These are phyloP conservation scores for Drosophila serrata DNA, from an alignment of 1,140 invertebrate species.

Conservation along the genomic window DNA sequence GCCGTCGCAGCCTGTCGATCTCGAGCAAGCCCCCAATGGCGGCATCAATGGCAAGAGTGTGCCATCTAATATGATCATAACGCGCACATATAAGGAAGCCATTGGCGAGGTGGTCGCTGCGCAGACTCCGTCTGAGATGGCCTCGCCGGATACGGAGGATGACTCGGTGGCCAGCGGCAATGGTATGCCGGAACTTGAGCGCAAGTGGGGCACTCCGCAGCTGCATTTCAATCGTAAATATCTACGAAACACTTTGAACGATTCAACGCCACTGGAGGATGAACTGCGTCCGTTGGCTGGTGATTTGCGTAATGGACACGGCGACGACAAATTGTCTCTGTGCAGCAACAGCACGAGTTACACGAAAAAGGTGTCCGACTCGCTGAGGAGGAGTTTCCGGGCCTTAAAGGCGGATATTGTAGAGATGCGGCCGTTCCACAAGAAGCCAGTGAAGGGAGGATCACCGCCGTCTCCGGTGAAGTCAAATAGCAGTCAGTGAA, in stretches of 20 bases:
- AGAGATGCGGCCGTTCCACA: slow-evolving; percentile 70
- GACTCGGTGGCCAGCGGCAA: slow-evolving; percentile 9
- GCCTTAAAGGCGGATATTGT: slow-evolving; percentile 66
- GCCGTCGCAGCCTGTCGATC: slow-evolving; percentile 49
- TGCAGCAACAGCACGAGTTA: slow-evolving; percentile 78
- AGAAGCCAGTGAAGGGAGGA: slow-evolving; percentile 35
- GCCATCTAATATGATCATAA: slow-evolving; percentile 73
- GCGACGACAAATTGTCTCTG: slow-evolving; percentile 74
- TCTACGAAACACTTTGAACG: slow-evolving; percentile 55
- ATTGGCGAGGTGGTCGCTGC: slow-evolving; percentile 37
- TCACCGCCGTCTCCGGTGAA: slow-evolving; percentile 1
- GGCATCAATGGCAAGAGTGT: slow-evolving; percentile 76
- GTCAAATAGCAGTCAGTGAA: slow-evolving; percentile 19
- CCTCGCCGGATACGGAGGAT: slow-evolving; percentile 41
- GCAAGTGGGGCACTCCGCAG: slow-evolving; percentile 82
- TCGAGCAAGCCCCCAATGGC: slow-evolving; percentile 52
- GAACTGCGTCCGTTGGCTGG: slow-evolving; percentile 53
- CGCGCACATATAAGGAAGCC: slow-evolving; percentile 73
- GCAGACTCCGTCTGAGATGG: not conserved
- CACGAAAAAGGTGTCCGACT: slow-evolving; percentile 71
- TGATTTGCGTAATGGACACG: slow-evolving; percentile 18
- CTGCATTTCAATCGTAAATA: slow-evolving; percentile 83
- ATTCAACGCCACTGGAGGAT: slow-evolving; percentile 47
- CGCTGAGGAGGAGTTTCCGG: slow-evolving; percentile 73
- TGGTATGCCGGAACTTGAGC: slow-evolving; percentile 42